Percentiles rank a stretch among this genome's conserved stretches.
phyloP scores from a whole-genome alignment of 2,888 invertebrate genomes.

The Ochropleura plecta region DNA sequence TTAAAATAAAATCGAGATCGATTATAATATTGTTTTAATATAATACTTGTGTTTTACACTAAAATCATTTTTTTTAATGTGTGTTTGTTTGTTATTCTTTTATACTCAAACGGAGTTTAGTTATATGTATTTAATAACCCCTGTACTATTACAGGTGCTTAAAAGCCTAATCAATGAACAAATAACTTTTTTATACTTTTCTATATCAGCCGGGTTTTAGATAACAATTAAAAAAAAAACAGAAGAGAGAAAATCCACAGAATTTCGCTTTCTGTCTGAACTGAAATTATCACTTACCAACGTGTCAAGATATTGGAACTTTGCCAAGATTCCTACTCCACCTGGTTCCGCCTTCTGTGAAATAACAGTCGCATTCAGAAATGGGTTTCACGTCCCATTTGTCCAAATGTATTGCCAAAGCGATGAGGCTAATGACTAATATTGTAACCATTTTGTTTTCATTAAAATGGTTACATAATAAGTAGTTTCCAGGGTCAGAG shows the following conservation, averaged over 20 bases:
- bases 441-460: background rate
- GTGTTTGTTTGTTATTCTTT: too few species aligned
- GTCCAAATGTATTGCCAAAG: conserved; percentile 20
- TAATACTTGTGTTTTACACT: too few species aligned
- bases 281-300: conserved; percentile 16
- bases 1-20: background rate
- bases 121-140: background rate
- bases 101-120: background rate
- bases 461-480: background rate
- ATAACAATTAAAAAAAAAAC: background rate
- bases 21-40: background rate
- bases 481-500: too few species aligned
- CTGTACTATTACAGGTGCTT: background rate
- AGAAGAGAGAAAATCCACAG: background rate
- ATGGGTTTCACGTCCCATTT: conserved; percentile 24
- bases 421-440: background rate
- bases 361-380: conserved; percentile 28
- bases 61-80: too few species aligned
- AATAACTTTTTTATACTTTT: background rate
- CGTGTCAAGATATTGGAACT: conserved; percentile 17
- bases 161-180: background rate
- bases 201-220: background rate
- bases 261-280: background rate
- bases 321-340: conserved; percentile 37
- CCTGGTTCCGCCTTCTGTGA: conserved; percentile 18